Evolutionary conservation across 2,888 invertebrate genomes (phyloP).

Genomic region (Tricholauxania praeusta): DNA sequence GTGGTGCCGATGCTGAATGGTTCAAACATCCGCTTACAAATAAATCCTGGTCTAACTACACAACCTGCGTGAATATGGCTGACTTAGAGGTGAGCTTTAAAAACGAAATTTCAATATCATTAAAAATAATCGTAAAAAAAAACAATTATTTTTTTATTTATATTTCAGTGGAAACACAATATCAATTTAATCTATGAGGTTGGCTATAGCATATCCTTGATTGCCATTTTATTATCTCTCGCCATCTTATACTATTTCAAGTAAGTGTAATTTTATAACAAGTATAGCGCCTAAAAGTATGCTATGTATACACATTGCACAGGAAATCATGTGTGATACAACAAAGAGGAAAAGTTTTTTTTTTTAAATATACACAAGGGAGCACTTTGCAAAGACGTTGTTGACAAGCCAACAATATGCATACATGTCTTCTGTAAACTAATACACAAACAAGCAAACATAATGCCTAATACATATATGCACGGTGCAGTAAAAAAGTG

Average conservation of each 20-base stretch:
- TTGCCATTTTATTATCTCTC: slow-evolving; percentile 85
- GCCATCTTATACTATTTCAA: slow-evolving; percentile 87
- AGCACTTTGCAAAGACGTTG: no score
- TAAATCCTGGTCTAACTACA: slow-evolving; percentile 91
- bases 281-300: no score
- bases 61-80: slow-evolving; percentile 82
- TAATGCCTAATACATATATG: no score
- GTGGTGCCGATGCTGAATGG: slow-evolving; percentile 85
- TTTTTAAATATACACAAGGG: background rate
- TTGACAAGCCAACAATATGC: background rate
- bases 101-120: background rate
- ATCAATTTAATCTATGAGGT: slow-evolving; percentile 85
- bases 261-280: slow-evolving; percentile 71
- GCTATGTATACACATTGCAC: no score
- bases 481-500: background rate
- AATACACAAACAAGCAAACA: no score
- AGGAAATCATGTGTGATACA: background rate
- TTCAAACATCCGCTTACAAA: slow-evolving; percentile 82
- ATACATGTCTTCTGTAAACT: background rate
- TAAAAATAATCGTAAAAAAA: background rate
- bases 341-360: background rate
- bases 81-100: slow-evolving; percentile 74
- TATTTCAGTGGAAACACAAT: slow-evolving; percentile 75
- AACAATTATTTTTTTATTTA: background rate
- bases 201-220: slow-evolving; percentile 88